Base-by-base conservation (phyloP, 2,113 vertebrate genomes). In the Megaceryle torquata region DNA sequence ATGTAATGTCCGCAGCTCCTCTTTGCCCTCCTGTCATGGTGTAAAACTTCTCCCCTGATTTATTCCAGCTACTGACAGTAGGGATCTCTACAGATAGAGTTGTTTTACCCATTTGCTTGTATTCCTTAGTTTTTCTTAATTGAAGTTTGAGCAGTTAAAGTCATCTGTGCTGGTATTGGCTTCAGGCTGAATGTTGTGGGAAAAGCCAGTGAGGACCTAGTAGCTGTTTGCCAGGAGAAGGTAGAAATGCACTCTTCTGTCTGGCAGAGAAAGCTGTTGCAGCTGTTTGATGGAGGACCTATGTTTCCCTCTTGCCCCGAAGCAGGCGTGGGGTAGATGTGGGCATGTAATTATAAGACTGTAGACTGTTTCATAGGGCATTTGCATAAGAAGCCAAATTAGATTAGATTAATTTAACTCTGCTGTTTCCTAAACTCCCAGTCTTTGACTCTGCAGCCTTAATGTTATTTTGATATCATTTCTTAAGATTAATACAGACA, bases 311-410 rank as follows among this genome's bases (percentile, higher is more conserved):
- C 35, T 63, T 39, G 48, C 65, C 87, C 85, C 0, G 6, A 68
- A 68, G 69, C 51, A 56, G 48, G 57, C 18, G 2, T 44, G 39
- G 81, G 61, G 44, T 82, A 86, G 80, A 75, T 56, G 74, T 84
- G 65, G 61, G 35, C 60, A 22, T n/a, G 53, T 82, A 86, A 71
- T 93, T 94, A 26, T 6, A n/a, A 44, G 69, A 15, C 51, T 60
- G 19, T 0, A 10, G 87, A 31, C 64, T 68, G 56, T 89, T 90
- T 86, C 68, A n/a, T 69, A 54, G 72, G 46, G n/a, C 13, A 86
- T 96, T 96, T 96, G 92, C 82, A 95, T 88, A 92, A 93, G 72
- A 71, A 86, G 72, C 39, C 67, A 76, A 88, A 94, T 91, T 76
- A 69, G 69, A 93, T 91, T 71, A 86, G 44, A 86, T 90, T 91